A percentile compares a stretch with the other conserved stretches of the same genome.
Conservation (phyloP, 2,888 invertebrate species). For the Chirona hameri region DNA sequence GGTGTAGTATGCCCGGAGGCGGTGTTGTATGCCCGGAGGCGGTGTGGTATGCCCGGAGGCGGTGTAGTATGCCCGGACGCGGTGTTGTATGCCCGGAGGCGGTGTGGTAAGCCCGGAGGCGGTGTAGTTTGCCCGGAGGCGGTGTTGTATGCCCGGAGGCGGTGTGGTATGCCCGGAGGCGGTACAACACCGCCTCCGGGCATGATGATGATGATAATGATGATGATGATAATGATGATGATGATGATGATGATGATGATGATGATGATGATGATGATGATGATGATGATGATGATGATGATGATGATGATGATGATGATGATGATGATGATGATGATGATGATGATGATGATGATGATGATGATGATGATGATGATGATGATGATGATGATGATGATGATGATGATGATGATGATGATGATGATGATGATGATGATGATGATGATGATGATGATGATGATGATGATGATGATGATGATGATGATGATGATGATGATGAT, state of each 20-base stretch:
- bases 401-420: slow-evolving; percentile 22
- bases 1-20: too few relatives aligned
- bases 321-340: slow-evolving; percentile 22
- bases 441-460: slow-evolving; percentile 22
- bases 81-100: too few relatives aligned
- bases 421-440: slow-evolving; percentile 22
- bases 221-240: slow-evolving; percentile 22
- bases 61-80: too few relatives aligned
- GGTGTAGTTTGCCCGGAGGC: too few relatives aligned
- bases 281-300: slow-evolving; percentile 22
- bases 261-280: slow-evolving; percentile 22
- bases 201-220: slow-evolving; percentile 11
- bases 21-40: too few relatives aligned
- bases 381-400: slow-evolving; percentile 22
- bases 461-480: slow-evolving; percentile 22
- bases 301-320: slow-evolving; percentile 22
- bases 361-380: slow-evolving; percentile 22
- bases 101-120: too few relatives aligned
- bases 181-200: too few relatives aligned
- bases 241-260: slow-evolving; percentile 22
- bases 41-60: too few relatives aligned
- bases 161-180: too few relatives aligned
- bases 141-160: too few relatives aligned
- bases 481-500: slow-evolving; percentile 22
- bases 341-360: slow-evolving; percentile 22